These are phyloP conservation scores for Diploptera punctata DNA, from an alignment of 2,888 invertebrate genomes.

Conservation along the genomic window DNA sequence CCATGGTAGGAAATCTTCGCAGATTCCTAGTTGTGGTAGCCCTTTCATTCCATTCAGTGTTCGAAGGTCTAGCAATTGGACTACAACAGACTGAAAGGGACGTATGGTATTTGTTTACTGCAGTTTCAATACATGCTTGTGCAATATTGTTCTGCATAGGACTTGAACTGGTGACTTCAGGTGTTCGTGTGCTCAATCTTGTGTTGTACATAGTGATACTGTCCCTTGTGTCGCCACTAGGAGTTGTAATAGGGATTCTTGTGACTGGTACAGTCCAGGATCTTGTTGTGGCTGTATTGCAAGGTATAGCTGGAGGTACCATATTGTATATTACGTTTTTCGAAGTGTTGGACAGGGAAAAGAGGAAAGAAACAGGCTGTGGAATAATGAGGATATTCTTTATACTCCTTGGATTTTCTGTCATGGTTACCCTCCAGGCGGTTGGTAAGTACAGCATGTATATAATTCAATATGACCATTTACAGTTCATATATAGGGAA, in stretches of 20 bases:
- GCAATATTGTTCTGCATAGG: constrained; percentile 62
- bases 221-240: constrained; percentile 59
- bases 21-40: constrained; percentile 58
- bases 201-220: constrained; percentile 57
- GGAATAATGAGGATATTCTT: constrained; percentile 32
- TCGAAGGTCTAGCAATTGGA: constrained; percentile 63
- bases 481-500: too few relatives aligned
- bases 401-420: constrained; percentile 36
- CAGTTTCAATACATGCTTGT: constrained; percentile 60
- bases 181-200: constrained; percentile 53
- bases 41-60: constrained; percentile 61
- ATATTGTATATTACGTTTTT: constrained; percentile 62
- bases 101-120: constrained; percentile 61
- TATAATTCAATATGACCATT: too few relatives aligned
- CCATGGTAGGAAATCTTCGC: constrained; percentile 46
- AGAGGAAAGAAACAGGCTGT: constrained; percentile 29
- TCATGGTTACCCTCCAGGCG: constrained; percentile 39
- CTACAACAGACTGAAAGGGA: constrained; percentile 56
- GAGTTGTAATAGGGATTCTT: constrained; percentile 57
- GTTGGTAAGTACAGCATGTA: constrained; percentile 40
- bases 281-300: constrained; percentile 54
- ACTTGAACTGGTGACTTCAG: constrained; percentile 58
- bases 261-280: constrained; percentile 55
- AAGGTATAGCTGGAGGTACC: constrained; percentile 60
- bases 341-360: constrained; percentile 49